Conservation (phyloP, 2,113 vertebrate genomes). For the Lutjanus erythropterus region DNA sequence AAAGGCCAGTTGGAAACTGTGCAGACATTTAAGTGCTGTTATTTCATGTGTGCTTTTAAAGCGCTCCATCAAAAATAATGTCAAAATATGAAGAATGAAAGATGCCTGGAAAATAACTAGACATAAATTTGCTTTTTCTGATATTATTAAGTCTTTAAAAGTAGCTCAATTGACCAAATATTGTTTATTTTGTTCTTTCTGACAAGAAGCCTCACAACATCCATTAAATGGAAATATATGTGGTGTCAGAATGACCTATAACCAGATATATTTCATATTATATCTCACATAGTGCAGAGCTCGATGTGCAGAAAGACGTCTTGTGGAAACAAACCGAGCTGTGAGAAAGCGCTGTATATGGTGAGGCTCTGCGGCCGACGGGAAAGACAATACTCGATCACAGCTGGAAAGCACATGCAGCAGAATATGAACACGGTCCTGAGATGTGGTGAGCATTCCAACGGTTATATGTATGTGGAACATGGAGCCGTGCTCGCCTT, state of each 20-base stretch:
- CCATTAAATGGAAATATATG: not conserved
- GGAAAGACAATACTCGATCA: slow-evolving; percentile 72
- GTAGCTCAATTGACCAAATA: not conserved
- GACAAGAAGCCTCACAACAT: not conserved
- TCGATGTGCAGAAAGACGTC: slow-evolving; percentile 17
- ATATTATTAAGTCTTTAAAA: not conserved
- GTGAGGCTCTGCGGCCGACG: slow-evolving; percentile 36
- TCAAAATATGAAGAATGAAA: slow-evolving; percentile 25
- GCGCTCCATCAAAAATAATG: slow-evolving; percentile 43
- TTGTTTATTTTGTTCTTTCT: not conserved
- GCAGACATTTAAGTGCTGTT: slow-evolving; percentile 45
- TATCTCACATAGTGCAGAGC: not conserved
- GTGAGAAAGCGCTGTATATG: slow-evolving; percentile 50
- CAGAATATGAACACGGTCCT: slow-evolving; percentile 74
- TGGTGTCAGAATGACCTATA: slow-evolving; percentile 6
- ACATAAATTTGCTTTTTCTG: not conserved
- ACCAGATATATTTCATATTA: not conserved
- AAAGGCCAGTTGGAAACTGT: slow-evolving; percentile 59
- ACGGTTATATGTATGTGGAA: slow-evolving; percentile 83
- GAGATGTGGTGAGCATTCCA: slow-evolving; percentile 85
- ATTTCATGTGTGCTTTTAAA: slow-evolving; percentile 52
- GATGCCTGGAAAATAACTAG: slow-evolving; percentile 28
- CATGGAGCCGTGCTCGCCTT: slow-evolving; percentile 73
- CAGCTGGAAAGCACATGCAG: slow-evolving; percentile 86
- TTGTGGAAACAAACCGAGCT: slow-evolving; percentile 31